Evolutionary conservation across 2,797 vertebrate species (phyloP).

Genomic region (Ptychobarbus kaznakovi): DNA sequence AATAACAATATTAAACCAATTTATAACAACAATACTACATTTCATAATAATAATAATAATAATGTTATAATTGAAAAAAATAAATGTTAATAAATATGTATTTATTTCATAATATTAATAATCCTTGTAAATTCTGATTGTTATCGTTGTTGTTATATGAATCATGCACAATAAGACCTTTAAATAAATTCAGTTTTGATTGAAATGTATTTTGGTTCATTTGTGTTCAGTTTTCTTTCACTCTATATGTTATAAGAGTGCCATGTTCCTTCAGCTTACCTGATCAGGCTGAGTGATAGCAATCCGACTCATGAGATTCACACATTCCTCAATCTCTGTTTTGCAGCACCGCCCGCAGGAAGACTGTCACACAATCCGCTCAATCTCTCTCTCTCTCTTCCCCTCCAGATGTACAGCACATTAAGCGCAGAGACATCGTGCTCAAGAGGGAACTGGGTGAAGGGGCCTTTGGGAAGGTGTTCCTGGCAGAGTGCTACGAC

Average conservation of each 20-base stretch:
- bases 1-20: too few species aligned
- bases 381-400: constrained; percentile 32
- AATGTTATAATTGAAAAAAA: too few species aligned
- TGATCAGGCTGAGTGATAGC: constrained; percentile 46
- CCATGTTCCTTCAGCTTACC: neutral
- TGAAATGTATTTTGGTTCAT: neutral
- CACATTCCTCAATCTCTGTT: constrained; percentile 37
- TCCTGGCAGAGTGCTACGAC: constrained; percentile 97
- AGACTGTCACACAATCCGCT: constrained; percentile 34
- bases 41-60: too few species aligned
- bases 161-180: neutral
- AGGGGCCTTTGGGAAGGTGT: constrained; percentile 97
- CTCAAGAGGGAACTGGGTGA: constrained; percentile 96
- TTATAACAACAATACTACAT: too few species aligned
- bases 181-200: neutral
- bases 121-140: too few species aligned
- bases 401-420: constrained; percentile 91
- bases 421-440: constrained; percentile 95
- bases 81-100: too few species aligned
- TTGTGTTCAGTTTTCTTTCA: neutral
- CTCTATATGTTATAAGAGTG: neutral
- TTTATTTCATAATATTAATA: too few species aligned
- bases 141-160: too few species aligned
- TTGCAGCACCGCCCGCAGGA: constrained; percentile 20
- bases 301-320: constrained; percentile 14